Evolutionary conservation across 2,113 vertebrate genomes (phyloP).

Genomic region (Uria lomvia): DNA sequence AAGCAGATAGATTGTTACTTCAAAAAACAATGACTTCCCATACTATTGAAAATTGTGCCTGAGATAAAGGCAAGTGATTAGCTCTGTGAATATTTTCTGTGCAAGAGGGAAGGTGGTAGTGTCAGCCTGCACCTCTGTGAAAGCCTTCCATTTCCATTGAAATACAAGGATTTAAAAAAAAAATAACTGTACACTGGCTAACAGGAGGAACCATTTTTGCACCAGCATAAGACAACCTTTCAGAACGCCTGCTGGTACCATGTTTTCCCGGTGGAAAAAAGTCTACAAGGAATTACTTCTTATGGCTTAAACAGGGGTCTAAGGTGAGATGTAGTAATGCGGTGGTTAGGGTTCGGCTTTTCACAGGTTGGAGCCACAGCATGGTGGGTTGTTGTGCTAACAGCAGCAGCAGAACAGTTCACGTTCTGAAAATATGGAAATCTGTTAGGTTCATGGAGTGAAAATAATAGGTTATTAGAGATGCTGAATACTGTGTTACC

Average conservation of each 20-base stretch:
- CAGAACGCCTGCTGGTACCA: not conserved
- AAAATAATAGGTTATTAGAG: not conserved
- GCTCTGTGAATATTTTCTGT: not conserved
- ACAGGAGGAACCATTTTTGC: not conserved
- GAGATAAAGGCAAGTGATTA: not conserved
- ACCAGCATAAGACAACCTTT: rapidly evolving
- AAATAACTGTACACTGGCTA: not conserved
- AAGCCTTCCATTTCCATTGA: not conserved
- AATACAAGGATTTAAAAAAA: not conserved
- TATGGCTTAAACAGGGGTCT: not conserved
- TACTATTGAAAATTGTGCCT: not conserved
- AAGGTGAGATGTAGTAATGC: rapidly evolving
- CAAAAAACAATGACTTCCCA: not conserved
- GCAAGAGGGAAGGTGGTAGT: not conserved
- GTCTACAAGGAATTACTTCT: not conserved
- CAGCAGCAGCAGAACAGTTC: not conserved
- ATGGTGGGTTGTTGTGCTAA: not conserved
- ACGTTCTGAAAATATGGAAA: not conserved
- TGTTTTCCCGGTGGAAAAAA: not conserved
- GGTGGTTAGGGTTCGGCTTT: not conserved
- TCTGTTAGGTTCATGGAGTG: not conserved
- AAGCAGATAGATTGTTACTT: not conserved
- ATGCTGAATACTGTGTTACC: not conserved
- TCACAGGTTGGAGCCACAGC: not conserved
- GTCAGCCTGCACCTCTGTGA: not conserved